A percentile compares a stretch with the other conserved stretches of the same genome.
These are phyloP conservation scores for Diplodus sargus DNA, from an alignment of 2,797 vertebrate genomes.

Conservation along the genomic window DNA sequence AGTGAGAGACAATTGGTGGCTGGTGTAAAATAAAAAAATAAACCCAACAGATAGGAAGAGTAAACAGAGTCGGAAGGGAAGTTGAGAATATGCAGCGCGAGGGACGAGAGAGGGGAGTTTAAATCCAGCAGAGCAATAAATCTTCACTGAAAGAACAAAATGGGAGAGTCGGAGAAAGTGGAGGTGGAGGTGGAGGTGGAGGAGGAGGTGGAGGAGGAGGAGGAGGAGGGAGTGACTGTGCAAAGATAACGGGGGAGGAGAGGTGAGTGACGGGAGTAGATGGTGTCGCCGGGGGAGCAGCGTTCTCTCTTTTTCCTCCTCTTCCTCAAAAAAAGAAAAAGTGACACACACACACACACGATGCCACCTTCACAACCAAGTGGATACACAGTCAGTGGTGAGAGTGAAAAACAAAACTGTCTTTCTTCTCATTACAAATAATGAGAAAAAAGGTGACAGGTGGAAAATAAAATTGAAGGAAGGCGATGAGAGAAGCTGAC, in stretches of 20 bases:
- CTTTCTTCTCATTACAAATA: conserved; percentile 5
- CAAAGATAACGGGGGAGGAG: conserved; percentile 55
- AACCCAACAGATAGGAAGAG: conserved; percentile 26
- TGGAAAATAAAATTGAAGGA: background rate
- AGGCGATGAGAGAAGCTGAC: too few species aligned
- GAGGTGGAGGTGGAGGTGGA: conserved; percentile 4
- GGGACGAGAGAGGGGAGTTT: conserved; percentile 38
- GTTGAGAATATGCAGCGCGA: conserved; percentile 12
- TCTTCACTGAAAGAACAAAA: conserved; percentile 59
- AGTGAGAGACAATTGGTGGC: conserved; percentile 39
- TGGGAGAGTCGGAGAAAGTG: conserved; percentile 25
- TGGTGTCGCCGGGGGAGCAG: conserved; percentile 31
- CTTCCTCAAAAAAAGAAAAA: conserved; percentile 2
- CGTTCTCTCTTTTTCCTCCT: background rate
- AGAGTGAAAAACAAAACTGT: conserved; percentile 9
- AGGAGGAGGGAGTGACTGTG: conserved; percentile 34
- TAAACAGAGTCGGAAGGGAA: conserved; percentile 39
- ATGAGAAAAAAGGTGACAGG: conserved; percentile 1
- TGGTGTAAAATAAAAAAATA: conserved; percentile 29
- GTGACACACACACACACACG: conserved; percentile 22
- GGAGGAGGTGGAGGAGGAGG: conserved; percentile 1
- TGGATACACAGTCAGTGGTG: background rate
- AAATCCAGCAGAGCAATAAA: conserved; percentile 64
- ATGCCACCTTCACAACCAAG: conserved; percentile 23
- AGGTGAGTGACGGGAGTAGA: conserved; percentile 58